Base-by-base conservation (phyloP, 2,113 vertebrate species). In the Phaethon lepturus region DNA sequence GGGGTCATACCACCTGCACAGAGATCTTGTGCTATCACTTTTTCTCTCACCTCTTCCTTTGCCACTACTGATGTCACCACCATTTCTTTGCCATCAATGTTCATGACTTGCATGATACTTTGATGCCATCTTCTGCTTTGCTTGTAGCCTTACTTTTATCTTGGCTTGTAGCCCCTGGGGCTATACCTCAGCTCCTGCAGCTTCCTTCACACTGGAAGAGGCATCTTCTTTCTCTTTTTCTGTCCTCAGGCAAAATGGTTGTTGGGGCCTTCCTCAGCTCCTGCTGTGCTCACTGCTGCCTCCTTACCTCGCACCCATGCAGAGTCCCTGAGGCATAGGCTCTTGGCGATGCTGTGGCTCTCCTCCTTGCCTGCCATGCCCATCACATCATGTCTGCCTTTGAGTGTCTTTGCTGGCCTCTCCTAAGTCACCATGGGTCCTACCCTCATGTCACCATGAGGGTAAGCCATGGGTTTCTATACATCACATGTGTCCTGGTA, bases 211-310 rank as follows among this genome's bases (percentile, higher is more conserved):
- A 40, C 2, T 3, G 10, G 23, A 71, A 78, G 26, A 92, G 4
- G 8, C 3, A 11, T 15, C 13, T 78, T 60, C 45, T 88, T 90
- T 75, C 22, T 86, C 29, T 62, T 85, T 53, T 71, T 47, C 14
- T 64, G 15, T 89, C 42, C 59, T 53, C 35, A 33, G 50, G 13
- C 25, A 82, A 69, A 63, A 14, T 0, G 1, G 31, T 71, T 42
- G 17, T 53, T 0, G 0, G 4, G 24, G 56, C 19, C 17, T 74
- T 85, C 9, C 50, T 56, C 2, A 4, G 23, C 42, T 53, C n/a
- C 13, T 71, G 11, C 26, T 77, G 5, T 58, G 13, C 45, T 87
- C 7, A 4, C 31, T 50, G 18, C 16, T 68, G 40, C 33, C 13
- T 82, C 38, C 1, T 4, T 53, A 25, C 12, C 7, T 75, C 22